Base-by-base conservation (phyloP, 2,113 vertebrate species). In the Athene noctua region DNA sequence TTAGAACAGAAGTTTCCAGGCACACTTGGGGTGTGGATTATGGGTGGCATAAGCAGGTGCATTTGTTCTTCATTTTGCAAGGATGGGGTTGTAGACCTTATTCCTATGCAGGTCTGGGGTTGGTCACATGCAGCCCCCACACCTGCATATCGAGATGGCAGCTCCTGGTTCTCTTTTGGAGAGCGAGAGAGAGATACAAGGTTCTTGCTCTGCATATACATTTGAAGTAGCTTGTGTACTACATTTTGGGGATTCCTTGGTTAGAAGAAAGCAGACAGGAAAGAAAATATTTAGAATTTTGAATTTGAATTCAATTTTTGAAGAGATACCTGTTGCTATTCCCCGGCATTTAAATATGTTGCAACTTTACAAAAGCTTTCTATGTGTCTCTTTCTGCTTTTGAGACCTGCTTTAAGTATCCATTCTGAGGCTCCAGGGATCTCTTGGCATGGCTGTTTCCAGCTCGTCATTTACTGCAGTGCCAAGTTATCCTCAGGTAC, bases 401-500 rank as follows among this genome's bases (percentile, higher is more conserved):
- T 70, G 38, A 93, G 46, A 82, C 9, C 18, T 38, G 8, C 55
- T 88, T 67, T 44, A 67, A 74, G 10, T 40, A 40, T 58, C 15
- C 10, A 3, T 78, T 68, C 72, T 67, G 36, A 88, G 83, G 66
- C 52, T 63, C 30, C 27, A 4, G 4, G 80, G 47, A 74, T 84
- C 58, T 72, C 66, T 49, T 87, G 73, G 23, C 49, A 61, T 58
- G 34, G n/a, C n/a, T 86, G n/a, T 90, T 94, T 61, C 52, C 26
- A 72, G 57, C 59, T 94, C 36, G 14, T 95, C 7, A 2, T 88
- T 90, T 92, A 44, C 34, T 61, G 34, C 27, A 70, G n/a, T 72
- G 70, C 66, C 77, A 90, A 47, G 26, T 67, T 96, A 68, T 79
- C 88, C 86, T 90, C 30, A 80, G 87, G 70, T 86, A 87, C 49